Evolutionary conservation across 2,113 vertebrate species (phyloP).

Genomic region (Cavia porcellus): DNA sequence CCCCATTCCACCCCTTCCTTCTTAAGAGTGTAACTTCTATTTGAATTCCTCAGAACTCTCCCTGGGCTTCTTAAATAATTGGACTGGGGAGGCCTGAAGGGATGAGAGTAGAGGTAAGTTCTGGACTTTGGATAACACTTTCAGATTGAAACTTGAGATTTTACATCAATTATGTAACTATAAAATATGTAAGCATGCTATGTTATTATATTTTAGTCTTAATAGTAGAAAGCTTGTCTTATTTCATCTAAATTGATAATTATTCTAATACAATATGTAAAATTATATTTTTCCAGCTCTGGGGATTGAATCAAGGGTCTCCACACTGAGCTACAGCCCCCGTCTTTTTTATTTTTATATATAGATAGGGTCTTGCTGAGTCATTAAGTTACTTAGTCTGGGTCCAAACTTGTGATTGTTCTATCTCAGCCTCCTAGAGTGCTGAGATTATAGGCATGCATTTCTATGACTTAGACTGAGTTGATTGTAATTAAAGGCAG

Average conservation of each 20-base stretch:
- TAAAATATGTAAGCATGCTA: not conserved
- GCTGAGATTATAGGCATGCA: not conserved
- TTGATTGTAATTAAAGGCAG: not conserved
- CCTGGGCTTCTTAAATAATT: not conserved
- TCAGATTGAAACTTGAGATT: not conserved
- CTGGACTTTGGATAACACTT: not conserved
- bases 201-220: constrained; percentile 12
- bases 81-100: fast-evolving
- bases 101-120: not conserved
- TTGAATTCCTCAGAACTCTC: not conserved
- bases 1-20: not conserved
- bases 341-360: not conserved
- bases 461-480: not conserved
- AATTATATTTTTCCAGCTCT: not conserved
- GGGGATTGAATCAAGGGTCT: not conserved
- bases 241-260: constrained; percentile 4
- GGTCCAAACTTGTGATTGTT: not conserved
- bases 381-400: not conserved
- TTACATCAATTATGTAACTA: not conserved
- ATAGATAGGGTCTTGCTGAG: not conserved
- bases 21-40: not conserved
- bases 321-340: not conserved
- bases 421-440: not conserved
- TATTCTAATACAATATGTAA: not conserved
- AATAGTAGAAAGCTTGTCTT: not conserved